phyloP scores from a whole-genome alignment of 2,797 vertebrate species.

The Octomys mimax region DNA sequence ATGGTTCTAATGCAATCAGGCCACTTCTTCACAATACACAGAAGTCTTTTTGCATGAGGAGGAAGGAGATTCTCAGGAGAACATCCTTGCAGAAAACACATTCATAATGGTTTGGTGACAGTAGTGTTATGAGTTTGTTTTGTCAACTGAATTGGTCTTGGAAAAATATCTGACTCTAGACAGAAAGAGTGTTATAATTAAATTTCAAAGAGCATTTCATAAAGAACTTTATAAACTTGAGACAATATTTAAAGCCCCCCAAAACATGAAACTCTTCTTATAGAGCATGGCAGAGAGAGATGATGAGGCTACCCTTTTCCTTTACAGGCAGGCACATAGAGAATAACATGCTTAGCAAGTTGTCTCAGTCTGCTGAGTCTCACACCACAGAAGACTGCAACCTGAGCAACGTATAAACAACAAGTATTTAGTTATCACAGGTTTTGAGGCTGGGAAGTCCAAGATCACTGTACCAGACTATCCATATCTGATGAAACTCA shows the following conservation, averaged over 20 bases:
- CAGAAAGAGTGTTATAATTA: neutral
- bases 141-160: neutral
- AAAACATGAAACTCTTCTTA: neutral
- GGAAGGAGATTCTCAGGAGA: constrained; percentile 16
- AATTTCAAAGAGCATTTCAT: neutral
- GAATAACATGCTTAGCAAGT: neutral
- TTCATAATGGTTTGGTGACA: neutral
- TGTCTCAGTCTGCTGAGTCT: neutral
- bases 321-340: neutral
- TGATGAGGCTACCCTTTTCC: neutral
- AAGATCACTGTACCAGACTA: neutral
- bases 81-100: neutral
- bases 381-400: neutral
- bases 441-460: neutral
- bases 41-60: neutral
- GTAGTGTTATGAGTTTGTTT: constrained; percentile 16
- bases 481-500: neutral
- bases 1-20: neutral
- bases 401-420: neutral
- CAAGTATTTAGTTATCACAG: neutral
- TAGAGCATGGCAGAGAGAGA: neutral
- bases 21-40: neutral
- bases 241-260: neutral
- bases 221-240: neutral
- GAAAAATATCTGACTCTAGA: neutral